Conservation (phyloP, 1,140 invertebrate genomes). For the Atta cephalotes region DNA sequence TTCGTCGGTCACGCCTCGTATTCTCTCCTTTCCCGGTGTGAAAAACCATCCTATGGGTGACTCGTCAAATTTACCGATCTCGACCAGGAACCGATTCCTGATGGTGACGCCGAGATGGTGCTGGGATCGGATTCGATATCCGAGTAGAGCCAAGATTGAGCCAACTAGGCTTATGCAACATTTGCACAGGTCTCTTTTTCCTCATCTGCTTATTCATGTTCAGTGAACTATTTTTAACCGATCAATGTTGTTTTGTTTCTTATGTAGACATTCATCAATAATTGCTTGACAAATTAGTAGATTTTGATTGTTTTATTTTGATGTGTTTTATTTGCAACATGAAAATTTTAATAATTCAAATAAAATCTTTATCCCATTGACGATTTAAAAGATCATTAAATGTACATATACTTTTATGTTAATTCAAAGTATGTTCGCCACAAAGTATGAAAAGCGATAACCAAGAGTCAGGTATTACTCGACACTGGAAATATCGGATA, state of each 20-base stretch:
- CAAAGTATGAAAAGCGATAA: neutral
- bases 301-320: neutral
- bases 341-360: neutral
- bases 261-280: neutral
- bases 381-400: neutral
- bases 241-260: conserved; percentile 2
- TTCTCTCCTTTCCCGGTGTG: conserved; percentile 24
- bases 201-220: neutral
- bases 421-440: neutral
- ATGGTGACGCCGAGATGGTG: conserved; percentile 76
- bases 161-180: neutral
- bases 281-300: neutral
- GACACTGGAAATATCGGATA: neutral
- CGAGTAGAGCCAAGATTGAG: conserved; percentile 15
- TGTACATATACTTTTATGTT: neutral
- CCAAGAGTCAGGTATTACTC: neutral
- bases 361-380: neutral
- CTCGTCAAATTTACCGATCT: conserved; percentile 78
- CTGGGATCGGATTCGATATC: conserved; percentile 64
- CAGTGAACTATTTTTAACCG: neutral
- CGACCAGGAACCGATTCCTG: conserved; percentile 66
- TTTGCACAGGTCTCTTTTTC: neutral
- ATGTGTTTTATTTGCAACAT: neutral
- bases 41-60: conserved; percentile 41
- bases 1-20: conserved; percentile 52